phyloP scores from a whole-genome alignment of 2,113 vertebrate genomes.

The human region DNA sequence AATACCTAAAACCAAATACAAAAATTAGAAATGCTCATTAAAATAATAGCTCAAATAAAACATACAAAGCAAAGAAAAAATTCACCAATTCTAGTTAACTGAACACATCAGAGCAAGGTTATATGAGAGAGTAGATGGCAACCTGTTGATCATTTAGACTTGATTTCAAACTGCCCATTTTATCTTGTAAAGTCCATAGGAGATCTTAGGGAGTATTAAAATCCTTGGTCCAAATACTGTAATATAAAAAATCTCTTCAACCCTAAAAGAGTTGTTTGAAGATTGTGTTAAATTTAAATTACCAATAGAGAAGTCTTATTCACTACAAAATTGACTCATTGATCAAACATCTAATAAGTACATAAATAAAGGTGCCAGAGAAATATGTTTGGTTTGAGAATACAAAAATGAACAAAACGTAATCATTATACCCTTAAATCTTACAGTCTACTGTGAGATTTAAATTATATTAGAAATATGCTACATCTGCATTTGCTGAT shows the following conservation, averaged over 20 bases:
- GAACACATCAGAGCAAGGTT: not conserved
- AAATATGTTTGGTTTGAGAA: not conserved
- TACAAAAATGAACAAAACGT: not conserved
- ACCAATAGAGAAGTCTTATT: not conserved
- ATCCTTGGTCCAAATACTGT: not conserved
- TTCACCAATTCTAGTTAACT: not conserved
- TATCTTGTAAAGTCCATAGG: not conserved
- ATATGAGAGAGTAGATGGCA: not conserved
- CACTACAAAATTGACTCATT: not conserved
- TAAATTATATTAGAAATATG: not conserved
- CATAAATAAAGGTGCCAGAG: not conserved
- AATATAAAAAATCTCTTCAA: not conserved
- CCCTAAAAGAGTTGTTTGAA: not conserved
- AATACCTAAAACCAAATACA: not conserved
- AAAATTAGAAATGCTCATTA: not conserved
- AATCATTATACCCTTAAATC: not conserved
- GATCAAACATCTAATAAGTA: not conserved
- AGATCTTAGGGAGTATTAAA: not conserved
- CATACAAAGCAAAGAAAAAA: not conserved
- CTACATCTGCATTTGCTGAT: not conserved
- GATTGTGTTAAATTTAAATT: not conserved
- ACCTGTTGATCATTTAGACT: not conserved
- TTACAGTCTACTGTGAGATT: not conserved
- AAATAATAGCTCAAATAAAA: slow-evolving; percentile 40
- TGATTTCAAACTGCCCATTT: not conserved